Conservation (phyloP, 1,140 invertebrate species). For the Tetragnatha versicolor region DNA sequence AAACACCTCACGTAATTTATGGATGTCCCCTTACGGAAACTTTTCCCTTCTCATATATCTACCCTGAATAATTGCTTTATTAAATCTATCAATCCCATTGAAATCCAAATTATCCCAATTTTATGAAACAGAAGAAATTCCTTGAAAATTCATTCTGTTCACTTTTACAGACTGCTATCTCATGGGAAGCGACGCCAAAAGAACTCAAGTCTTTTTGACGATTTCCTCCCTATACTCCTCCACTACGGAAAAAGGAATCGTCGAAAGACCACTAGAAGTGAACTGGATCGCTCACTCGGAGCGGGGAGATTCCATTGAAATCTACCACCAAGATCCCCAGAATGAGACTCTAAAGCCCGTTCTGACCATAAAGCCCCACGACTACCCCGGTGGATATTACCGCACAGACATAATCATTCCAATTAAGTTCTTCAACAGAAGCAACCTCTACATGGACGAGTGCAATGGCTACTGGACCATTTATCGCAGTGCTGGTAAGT, state of each 20-base stretch:
- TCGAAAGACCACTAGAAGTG: constrained; percentile 57
- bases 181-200: neutral
- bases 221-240: constrained; percentile 45
- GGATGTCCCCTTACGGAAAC: too few species aligned
- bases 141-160: too few species aligned
- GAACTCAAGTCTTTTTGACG: constrained; percentile 42
- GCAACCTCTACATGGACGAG: neutral
- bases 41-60: too few species aligned
- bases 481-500: constrained; percentile 37
- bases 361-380: neutral
- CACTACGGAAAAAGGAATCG: neutral
- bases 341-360: constrained; percentile 8
- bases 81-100: too few species aligned
- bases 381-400: constrained; percentile 36
- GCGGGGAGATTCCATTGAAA: constrained; percentile 54
- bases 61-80: too few species aligned
- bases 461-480: constrained; percentile 63
- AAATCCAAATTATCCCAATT: too few species aligned
- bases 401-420: constrained; percentile 44
- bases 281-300: constrained; percentile 55
- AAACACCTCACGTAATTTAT: too few species aligned
- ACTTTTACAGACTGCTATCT: constrained; percentile 1
- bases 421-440: constrained; percentile 26
- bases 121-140: too few species aligned
- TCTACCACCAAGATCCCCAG: constrained; percentile 54